Base-by-base conservation (phyloP, 1,140 invertebrate genomes). In the Drosophila sulfurigaster region DNA sequence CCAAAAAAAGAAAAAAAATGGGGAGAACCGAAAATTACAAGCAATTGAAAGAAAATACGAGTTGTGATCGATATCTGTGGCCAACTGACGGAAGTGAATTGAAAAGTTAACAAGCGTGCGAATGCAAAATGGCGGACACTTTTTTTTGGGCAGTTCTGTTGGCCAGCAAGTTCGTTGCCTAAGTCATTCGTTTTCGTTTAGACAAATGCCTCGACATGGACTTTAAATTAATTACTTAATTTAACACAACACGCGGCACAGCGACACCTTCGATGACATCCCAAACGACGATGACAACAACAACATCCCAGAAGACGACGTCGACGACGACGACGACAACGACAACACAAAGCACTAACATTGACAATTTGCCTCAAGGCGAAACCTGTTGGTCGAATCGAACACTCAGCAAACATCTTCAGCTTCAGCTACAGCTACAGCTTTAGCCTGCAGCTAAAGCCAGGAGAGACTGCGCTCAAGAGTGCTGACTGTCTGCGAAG, bases 211-310 rank as follows among this genome's bases (percentile, higher is more conserved):
- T 57, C 71, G 79, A 85, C 85, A 89, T 89, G 81, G 81, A 90
- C 79, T 90, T 87, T 87, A 78, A 90, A 90, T 90, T 90, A 90
- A 90, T 90, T 90, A 90, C 87, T 90, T 90, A 90, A 90, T 90
- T 90, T 91, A 91, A 91, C 82, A 87, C 82, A 91, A 91, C 82
- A 90, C 75, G 60, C 70, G 69, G 79, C 60, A 62, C 45, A 62
- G 71, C 82, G 73, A 91, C 86, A 86, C 79, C 87, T 90, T 75
- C 76, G 54, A 56, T 85, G 82, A 79, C 69, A 74, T 78, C 51
- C 78, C 66, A 68, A 28, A 63, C 48, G 48, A 73, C 54, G 58
- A 15, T 64, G 72, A 74, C 65, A 73, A 67, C 75, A 67, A 67
- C 75, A 67, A 25, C 75, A 45, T 58, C 63, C 38, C 35, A 41